Evolutionary conservation across 2,113 vertebrate genomes (phyloP).

Genomic region (Bubo blakistoni): DNA sequence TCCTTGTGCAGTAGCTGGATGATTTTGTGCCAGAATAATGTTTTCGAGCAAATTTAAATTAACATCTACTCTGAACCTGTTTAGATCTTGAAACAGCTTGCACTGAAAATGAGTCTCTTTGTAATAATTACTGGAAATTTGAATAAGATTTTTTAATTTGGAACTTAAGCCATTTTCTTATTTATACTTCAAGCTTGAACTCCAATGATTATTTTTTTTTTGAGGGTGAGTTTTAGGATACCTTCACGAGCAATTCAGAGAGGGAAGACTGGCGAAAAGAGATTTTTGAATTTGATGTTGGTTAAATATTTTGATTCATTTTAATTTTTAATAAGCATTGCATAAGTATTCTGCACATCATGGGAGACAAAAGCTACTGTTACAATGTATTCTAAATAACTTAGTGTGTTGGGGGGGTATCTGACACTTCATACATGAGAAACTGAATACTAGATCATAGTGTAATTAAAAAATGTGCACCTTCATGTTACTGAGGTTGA

Average conservation of each 20-base stretch:
- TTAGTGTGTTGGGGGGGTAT: not conserved
- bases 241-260: not conserved
- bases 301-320: not conserved
- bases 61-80: not conserved
- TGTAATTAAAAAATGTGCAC: not conserved
- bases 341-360: not conserved
- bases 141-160: not conserved
- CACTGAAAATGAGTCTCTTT: not conserved
- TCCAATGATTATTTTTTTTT: not conserved
- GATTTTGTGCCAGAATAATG: not conserved
- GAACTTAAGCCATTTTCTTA: not conserved
- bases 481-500: not conserved
- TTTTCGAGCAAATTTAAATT: not conserved
- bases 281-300: not conserved
- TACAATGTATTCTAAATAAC: not conserved
- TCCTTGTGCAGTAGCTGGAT: not conserved
- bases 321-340: not conserved
- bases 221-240: not conserved
- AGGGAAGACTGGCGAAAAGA: not conserved
- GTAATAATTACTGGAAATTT: not conserved
- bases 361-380: not conserved
- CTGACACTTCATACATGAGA: not conserved
- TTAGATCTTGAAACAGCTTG: not conserved
- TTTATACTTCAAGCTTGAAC: not conserved
- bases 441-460: not conserved